These are phyloP conservation scores for Spodoptera picta DNA, from an alignment of 2,888 invertebrate species.

Conservation along the genomic window DNA sequence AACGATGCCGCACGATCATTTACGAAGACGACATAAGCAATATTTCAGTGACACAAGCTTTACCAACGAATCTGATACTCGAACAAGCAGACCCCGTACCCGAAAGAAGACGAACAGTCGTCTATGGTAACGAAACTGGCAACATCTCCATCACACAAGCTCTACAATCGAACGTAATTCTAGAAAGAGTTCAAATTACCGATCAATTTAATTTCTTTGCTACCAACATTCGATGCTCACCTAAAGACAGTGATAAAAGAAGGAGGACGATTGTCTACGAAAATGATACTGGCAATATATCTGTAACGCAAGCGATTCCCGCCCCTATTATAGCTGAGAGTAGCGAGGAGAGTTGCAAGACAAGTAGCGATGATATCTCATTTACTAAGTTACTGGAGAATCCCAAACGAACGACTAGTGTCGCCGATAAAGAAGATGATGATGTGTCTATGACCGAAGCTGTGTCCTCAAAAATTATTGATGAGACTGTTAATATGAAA, in stretches of 20 bases:
- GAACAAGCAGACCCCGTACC: neutral
- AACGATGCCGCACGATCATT: slow-evolving; percentile 40
- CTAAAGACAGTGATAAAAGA: slow-evolving; percentile 25
- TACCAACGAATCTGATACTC: slow-evolving; percentile 37
- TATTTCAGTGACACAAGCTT: slow-evolving; percentile 51
- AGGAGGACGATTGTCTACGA: slow-evolving; percentile 49
- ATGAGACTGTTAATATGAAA: slow-evolving; percentile 13
- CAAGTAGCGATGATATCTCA: neutral
- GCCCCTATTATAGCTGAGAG: slow-evolving; percentile 11
- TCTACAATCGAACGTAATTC: slow-evolving; percentile 20
- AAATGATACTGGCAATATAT: slow-evolving; percentile 54
- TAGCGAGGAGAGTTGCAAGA: slow-evolving; percentile 8
- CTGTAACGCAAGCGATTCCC: slow-evolving; percentile 50
- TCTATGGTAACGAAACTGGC: slow-evolving; percentile 7
- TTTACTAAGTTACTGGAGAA: neutral
- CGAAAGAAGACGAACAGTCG: slow-evolving; percentile 5
- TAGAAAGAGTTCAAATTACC: neutral
- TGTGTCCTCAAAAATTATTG: slow-evolving; percentile 48
- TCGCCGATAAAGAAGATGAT: slow-evolving; percentile 25
- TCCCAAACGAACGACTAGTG: slow-evolving; percentile 21
- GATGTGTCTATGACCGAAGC: slow-evolving; percentile 54
- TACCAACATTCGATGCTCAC: neutral
- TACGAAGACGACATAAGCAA: slow-evolving; percentile 46
- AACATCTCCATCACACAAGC: slow-evolving; percentile 26
- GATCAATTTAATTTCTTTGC: no score